A percentile compares a stretch with the other conserved stretches of the same genome.
Conservation (phyloP, 2,888 invertebrate genomes). For the Scaptomyza reducta region DNA sequence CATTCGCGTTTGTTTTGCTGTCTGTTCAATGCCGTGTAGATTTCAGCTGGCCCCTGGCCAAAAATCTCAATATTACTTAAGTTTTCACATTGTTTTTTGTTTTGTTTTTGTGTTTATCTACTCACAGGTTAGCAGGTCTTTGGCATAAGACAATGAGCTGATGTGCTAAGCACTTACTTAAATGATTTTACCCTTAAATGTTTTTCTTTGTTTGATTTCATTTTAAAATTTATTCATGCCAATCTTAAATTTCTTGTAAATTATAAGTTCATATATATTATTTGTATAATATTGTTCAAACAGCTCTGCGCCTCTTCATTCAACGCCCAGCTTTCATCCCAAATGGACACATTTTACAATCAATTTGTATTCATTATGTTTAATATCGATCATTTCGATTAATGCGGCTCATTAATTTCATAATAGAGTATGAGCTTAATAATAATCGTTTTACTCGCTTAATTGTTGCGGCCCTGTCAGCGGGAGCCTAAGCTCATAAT, state of each 20-base stretch:
- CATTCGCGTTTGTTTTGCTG: conserved; percentile 9
- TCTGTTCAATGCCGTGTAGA: conserved; percentile 64
- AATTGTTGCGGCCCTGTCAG: conserved; percentile 33
- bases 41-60: conserved; percentile 58
- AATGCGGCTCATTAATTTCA: conserved; percentile 65
- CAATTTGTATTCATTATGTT: conserved; percentile 31
- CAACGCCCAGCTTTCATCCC: not conserved
- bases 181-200: conserved; percentile 3
- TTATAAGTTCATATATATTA: no score
- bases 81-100: conserved; percentile 8
- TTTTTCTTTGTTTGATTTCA: not conserved
- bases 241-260: no score
- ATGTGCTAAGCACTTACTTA: conserved; percentile 5
- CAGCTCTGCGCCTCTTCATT: no score
- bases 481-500: conserved; percentile 45
- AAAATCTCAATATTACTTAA: conserved; percentile 61
- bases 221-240: not conserved
- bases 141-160: conserved; percentile 37
- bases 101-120: conserved; percentile 23
- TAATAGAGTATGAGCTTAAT: conserved; percentile 44
- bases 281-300: no score
- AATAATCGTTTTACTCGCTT: conserved; percentile 59
- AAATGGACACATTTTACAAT: conserved; percentile 14
- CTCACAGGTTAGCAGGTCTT: conserved; percentile 40
- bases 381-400: conserved; percentile 52